Evolutionary conservation across 2,888 invertebrate genomes (phyloP).

Genomic region (Pecten maximus): DNA sequence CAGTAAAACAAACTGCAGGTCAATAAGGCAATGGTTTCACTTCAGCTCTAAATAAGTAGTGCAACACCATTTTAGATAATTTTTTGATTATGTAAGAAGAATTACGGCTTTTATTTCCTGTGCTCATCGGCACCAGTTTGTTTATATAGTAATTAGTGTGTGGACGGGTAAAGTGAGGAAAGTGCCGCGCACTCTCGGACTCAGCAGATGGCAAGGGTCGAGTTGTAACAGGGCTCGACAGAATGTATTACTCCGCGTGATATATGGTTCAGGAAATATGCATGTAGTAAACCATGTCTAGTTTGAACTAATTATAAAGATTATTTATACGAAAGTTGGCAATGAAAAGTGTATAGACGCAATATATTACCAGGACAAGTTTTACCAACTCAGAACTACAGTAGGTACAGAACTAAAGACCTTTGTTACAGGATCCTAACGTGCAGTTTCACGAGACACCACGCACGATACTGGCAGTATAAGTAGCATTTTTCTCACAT

Average conservation of each 20-base stretch:
- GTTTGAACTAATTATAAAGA: slow-evolving; percentile 27
- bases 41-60: neutral
- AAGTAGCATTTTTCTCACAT: slow-evolving; percentile 35
- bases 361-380: neutral
- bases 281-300: slow-evolving; percentile 19
- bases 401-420: neutral
- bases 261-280: neutral
- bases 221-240: neutral
- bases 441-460: neutral
- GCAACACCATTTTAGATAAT: neutral
- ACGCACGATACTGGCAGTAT: neutral
- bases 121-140: neutral
- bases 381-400: neutral
- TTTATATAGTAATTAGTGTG: neutral
- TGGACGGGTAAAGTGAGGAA: neutral
- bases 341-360: slow-evolving; percentile 20
- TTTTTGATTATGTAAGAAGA: neutral
- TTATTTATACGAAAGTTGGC: neutral
- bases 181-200: neutral
- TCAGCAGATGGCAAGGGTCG: slow-evolving; percentile 9
- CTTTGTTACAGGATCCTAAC: neutral
- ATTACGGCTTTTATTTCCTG: neutral
- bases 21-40: neutral
- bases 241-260: slow-evolving; percentile 20
- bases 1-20: too few species aligned